Conservation (phyloP, 2,113 vertebrate species). For the Columba janthina region DNA sequence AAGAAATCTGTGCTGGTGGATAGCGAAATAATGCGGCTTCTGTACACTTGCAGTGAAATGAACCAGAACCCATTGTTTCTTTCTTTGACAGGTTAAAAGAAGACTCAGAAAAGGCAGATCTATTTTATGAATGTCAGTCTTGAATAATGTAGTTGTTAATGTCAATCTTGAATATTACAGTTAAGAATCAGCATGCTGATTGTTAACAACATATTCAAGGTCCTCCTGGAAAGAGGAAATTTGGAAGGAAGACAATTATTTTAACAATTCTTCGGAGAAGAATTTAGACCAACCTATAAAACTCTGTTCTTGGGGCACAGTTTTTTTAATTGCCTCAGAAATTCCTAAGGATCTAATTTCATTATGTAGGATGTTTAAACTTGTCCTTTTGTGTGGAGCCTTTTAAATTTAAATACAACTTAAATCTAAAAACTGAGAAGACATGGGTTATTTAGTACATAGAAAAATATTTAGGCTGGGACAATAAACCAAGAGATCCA, state of each 20-base stretch:
- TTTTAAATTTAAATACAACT: neutral
- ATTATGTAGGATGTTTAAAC: neutral
- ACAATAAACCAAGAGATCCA: neutral
- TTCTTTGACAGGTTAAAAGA: conserved; percentile 5
- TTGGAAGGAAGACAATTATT: neutral
- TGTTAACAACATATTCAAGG: neutral
- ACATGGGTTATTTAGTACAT: neutral
- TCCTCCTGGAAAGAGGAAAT: neutral
- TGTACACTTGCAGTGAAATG: conserved; percentile 28
- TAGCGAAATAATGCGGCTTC: conserved; percentile 58
- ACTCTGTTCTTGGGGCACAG: neutral
- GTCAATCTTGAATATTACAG: neutral
- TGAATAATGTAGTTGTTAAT: neutral
- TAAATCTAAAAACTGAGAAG: neutral
- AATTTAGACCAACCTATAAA: neutral
- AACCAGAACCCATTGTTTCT: conserved; percentile 6
- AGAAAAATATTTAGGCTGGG: neutral
- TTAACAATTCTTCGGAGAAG: conserved; percentile 15
- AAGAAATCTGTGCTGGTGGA: conserved; percentile 50
- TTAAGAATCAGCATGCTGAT: neutral
- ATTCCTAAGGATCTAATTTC: neutral
- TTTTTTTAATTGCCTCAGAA: neutral
- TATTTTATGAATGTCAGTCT: neutral
- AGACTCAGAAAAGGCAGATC: neutral
- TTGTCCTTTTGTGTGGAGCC: neutral